Percentiles rank a stretch among this genome's conserved stretches.
These are phyloP conservation scores for Myotis vivesi DNA, from an alignment of 2,797 vertebrate genomes.

Conservation along the genomic window DNA sequence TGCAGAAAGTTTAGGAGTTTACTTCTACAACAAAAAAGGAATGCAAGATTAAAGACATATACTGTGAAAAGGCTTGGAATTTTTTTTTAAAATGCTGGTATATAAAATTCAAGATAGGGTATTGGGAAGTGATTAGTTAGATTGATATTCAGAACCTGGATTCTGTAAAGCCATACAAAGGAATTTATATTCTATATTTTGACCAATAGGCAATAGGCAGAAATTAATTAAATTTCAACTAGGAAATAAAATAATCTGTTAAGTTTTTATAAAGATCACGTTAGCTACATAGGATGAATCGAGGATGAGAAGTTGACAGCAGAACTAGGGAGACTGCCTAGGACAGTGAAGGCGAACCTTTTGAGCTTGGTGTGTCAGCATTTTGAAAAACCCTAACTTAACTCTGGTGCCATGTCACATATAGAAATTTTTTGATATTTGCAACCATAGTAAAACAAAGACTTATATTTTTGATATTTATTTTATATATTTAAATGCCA, in stretches of 20 bases:
- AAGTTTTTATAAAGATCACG: conserved; percentile 26
- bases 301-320: not conserved
- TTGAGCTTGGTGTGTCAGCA: too few relatives aligned
- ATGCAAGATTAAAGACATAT: not conserved
- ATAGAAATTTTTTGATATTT: too few relatives aligned
- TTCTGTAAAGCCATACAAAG: not conserved
- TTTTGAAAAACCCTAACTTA: too few relatives aligned
- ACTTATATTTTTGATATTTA: too few relatives aligned
- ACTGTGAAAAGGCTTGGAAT: not conserved
- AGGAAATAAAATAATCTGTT: not conserved
- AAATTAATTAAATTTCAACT: not conserved
- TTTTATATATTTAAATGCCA: too few relatives aligned
- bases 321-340: not conserved
- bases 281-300: not conserved
- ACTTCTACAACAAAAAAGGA: conserved; percentile 21
- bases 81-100: not conserved
- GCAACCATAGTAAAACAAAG: too few relatives aligned
- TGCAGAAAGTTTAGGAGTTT: not conserved
- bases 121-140: not conserved
- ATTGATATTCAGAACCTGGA: not conserved
- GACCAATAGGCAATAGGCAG: not conserved
- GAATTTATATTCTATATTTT: conserved; percentile 44
- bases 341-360: not conserved
- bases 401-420: too few relatives aligned
- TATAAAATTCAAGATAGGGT: not conserved